Conservation (phyloP, 2,113 vertebrate species). For the Geothlypis trichas region DNA sequence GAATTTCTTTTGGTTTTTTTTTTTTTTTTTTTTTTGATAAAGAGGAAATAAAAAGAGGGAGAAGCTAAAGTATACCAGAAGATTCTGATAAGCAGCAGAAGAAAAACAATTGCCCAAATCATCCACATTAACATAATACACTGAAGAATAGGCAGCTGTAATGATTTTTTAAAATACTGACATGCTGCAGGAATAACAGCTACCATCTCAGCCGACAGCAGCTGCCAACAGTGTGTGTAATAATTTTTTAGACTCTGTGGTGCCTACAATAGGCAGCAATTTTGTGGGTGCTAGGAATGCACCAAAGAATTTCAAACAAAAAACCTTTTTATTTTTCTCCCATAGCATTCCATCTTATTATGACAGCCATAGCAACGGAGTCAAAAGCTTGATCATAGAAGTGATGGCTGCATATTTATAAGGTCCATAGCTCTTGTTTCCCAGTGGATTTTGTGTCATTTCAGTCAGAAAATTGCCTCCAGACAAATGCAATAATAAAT, state of each 20-base stretch:
- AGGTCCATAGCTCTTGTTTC: slow-evolving; percentile 54
- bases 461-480: slow-evolving; percentile 71
- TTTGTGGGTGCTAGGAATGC: slow-evolving; percentile 25
- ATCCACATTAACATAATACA: neutral
- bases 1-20: neutral
- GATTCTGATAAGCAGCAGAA: neutral
- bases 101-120: neutral
- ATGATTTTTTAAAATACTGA: slow-evolving; percentile 40
- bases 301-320: slow-evolving; percentile 50
- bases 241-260: slow-evolving; percentile 4
- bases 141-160: neutral
- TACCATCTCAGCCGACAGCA: neutral
- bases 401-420: slow-evolving; percentile 60
- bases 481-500: slow-evolving; percentile 72
- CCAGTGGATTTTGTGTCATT: slow-evolving; percentile 71
- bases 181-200: neutral
- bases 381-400: slow-evolving; percentile 68
- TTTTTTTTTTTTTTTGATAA: neutral
- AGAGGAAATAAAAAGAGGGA: neutral
- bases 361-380: slow-evolving; percentile 62
- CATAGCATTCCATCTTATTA: slow-evolving; percentile 51
- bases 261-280: slow-evolving; percentile 24
- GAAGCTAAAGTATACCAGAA: neutral
- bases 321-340: slow-evolving; percentile 1
- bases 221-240: neutral